Percentiles rank a stretch among this genome's conserved stretches.
These are phyloP conservation scores for Corythoichthys intestinalis DNA, from an alignment of 2,113 vertebrate genomes.

Conservation along the genomic window DNA sequence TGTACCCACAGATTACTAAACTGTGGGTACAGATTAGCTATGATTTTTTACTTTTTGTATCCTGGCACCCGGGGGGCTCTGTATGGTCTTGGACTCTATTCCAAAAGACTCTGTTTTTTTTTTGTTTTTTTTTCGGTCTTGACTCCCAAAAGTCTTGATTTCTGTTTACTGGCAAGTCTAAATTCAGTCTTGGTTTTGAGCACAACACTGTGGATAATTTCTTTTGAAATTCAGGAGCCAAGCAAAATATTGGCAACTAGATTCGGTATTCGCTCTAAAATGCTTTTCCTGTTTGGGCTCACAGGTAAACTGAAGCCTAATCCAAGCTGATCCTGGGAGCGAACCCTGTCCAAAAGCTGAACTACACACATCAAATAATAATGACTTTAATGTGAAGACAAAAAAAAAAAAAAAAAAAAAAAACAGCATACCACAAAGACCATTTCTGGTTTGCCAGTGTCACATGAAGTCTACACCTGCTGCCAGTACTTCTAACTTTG, in stretches of 20 bases:
- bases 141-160: too few species aligned
- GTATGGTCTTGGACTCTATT: too few species aligned
- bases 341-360: neutral
- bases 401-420: constrained; percentile 5
- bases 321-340: neutral
- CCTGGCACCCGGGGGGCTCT: too few species aligned
- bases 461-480: constrained; percentile 8
- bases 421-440: neutral
- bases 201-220: too few species aligned
- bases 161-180: too few species aligned
- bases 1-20: too few species aligned
- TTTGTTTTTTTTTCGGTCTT: too few species aligned
- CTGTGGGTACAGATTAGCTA: too few species aligned
- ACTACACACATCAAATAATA: neutral
- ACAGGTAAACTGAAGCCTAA: neutral
- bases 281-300: neutral
- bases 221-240: neutral
- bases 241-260: neutral
- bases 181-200: too few species aligned
- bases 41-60: too few species aligned
- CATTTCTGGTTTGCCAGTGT: neutral
- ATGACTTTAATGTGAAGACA: neutral
- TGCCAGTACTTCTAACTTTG: constrained; percentile 17
- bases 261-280: neutral
- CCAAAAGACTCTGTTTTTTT: too few species aligned